Evolutionary conservation across 2,888 invertebrate genomes (phyloP).

Genomic region (Lepidocyrtoides sp.): DNA sequence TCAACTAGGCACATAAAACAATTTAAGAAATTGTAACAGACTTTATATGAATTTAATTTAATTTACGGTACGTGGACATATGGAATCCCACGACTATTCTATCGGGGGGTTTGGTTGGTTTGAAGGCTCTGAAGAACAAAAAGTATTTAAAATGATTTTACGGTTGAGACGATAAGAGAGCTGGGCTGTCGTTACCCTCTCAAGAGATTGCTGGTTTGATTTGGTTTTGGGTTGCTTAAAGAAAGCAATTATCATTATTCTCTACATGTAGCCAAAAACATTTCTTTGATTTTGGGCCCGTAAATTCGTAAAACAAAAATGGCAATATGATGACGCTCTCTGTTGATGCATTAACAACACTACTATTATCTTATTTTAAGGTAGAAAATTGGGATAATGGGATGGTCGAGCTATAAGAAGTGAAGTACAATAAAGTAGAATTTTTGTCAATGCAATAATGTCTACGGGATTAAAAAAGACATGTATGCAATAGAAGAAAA

Average conservation of each 20-base stretch:
- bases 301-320: slow-evolving; percentile 42
- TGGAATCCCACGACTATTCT: not conserved
- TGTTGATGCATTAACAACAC: not conserved
- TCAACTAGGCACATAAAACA: not conserved
- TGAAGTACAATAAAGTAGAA: not conserved
- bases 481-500: not conserved
- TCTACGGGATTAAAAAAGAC: not conserved
- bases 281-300: not conserved
- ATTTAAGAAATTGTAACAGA: slow-evolving; percentile 35
- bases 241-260: not conserved
- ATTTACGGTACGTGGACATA: not conserved
- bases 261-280: not conserved
- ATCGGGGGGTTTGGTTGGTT: not conserved
- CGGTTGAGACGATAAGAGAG: not conserved
- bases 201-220: not conserved
- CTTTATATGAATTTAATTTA: slow-evolving; percentile 40
- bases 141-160: not conserved
- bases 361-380: not conserved
- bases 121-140: not conserved
- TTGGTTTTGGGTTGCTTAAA: not conserved
- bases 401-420: not conserved
- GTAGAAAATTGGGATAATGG: not conserved
- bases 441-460: slow-evolving; percentile 35
- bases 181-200: not conserved
- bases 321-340: slow-evolving; percentile 11